These are phyloP conservation scores for Parnassius smintheus DNA, from an alignment of 2,888 invertebrate genomes.

Conservation along the genomic window DNA sequence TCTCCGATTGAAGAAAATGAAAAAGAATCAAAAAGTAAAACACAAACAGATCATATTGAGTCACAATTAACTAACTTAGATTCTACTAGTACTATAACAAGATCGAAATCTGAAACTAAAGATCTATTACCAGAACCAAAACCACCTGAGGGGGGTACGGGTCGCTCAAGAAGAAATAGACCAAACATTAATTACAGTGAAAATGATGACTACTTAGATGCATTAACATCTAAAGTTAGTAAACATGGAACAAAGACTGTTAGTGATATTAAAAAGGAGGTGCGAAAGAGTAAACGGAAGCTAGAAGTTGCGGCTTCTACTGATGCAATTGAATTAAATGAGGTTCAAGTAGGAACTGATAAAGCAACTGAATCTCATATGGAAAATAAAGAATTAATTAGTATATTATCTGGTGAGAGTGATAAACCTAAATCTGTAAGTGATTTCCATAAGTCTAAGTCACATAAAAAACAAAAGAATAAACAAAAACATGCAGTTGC, in stretches of 20 bases:
- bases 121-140: constrained; percentile 68
- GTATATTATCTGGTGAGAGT: constrained; percentile 55
- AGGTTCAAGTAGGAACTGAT: constrained; percentile 46
- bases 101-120: constrained; percentile 59
- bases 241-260: constrained; percentile 64
- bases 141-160: constrained; percentile 59
- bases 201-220: constrained; percentile 78
- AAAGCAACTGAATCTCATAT: constrained; percentile 50
- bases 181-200: constrained; percentile 79
- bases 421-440: constrained; percentile 48
- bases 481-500: constrained; percentile 48
- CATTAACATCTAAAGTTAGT: constrained; percentile 61
- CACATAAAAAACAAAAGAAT: constrained; percentile 60
- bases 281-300: constrained; percentile 63
- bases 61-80: constrained; percentile 62
- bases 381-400: constrained; percentile 61
- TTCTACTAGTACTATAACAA: constrained; percentile 47
- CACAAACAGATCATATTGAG: constrained; percentile 62
- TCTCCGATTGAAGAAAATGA: constrained; percentile 65
- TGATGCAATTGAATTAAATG: constrained; percentile 35
- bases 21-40: constrained; percentile 47
- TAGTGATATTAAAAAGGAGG: constrained; percentile 68
- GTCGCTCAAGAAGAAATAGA: constrained; percentile 71
- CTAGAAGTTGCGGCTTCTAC: constrained; percentile 47
- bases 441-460: constrained; percentile 46